Evolutionary conservation across 2,113 vertebrate genomes (phyloP).

Genomic region (Siphamia tubifer): DNA sequence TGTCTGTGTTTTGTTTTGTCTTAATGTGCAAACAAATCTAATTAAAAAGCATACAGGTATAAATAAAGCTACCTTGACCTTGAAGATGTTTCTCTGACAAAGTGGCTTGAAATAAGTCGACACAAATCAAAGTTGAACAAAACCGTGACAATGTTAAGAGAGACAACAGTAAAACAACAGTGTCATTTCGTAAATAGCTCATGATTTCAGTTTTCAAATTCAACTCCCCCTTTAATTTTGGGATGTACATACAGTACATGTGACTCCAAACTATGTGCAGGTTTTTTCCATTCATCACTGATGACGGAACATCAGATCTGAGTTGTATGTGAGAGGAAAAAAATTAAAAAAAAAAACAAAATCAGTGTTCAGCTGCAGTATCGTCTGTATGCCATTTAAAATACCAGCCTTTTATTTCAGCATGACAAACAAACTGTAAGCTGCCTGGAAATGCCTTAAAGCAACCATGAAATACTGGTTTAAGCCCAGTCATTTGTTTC

Average conservation of each 20-base stretch:
- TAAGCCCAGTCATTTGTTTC: conserved; percentile 26
- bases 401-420: conserved; percentile 5
- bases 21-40: too few relatives aligned
- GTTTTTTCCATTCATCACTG: not conserved
- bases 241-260: not conserved
- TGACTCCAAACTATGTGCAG: not conserved
- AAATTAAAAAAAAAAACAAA: not conserved
- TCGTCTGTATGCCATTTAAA: not conserved
- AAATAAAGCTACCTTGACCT: too few relatives aligned
- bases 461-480: conserved; percentile 23
- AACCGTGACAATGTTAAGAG: too few relatives aligned
- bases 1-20: too few relatives aligned
- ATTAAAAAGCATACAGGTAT: too few relatives aligned
- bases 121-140: too few relatives aligned
- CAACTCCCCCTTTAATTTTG: not conserved
- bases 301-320: conserved; percentile 4
- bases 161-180: too few relatives aligned
- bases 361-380: not conserved
- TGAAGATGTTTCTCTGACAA: too few relatives aligned
- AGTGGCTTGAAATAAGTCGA: too few relatives aligned
- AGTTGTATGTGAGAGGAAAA: not conserved
- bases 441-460: conserved; percentile 22
- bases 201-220: not conserved
- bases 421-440: conserved; percentile 7
- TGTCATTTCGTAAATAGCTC: not conserved